Base-by-base conservation (phyloP, 2,888 invertebrate genomes). In the Catocala fraxini region DNA sequence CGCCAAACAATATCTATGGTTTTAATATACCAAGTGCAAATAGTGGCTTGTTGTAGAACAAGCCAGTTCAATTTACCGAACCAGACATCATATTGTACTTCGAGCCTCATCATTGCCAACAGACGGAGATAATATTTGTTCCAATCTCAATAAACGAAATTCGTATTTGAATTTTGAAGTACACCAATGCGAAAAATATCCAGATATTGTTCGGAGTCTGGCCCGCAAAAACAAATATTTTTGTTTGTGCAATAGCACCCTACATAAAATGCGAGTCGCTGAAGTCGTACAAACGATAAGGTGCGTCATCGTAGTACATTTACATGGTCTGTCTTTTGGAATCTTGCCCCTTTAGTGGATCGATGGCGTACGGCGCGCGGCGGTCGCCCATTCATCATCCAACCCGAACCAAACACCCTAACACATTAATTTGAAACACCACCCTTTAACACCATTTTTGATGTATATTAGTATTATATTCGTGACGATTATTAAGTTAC, bases 301-400 rank as follows among this genome's bases (percentile, higher is more conserved):
- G 65, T 68, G 72, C 72, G 65, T 74, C 74, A 74, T 58, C 63
- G 54, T 59, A 47, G 63, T 66, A 64, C 64, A 77, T 77, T 75
- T 77, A 74, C 77, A 79, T 80, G 64, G 72, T 61, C 72, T 74
- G 77, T 77, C 80, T 80, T 81, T 80, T 74, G 70, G 72, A 81
- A 81, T 78, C 71, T 80, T 76, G 77, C 79, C 81, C 77, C 77
- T 72, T 68, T 64, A 66, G 67, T 73, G 81, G 87, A 88, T 90
- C 89, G 89, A 89, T 89, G 81, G 66, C 72, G 80, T 75, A 77
- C 70, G 67, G 77, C 78, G 80, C 74, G 73, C 77, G 79, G 65
- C 71, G 55, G 68, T 75, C 73, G 74, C 77, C 81, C 84, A 87
- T 89, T 86, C 85, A 87, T 87, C 85, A 85, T 83, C 68, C 80